Percentiles rank a stretch among this genome's conserved stretches.
Conservation (phyloP, 2,888 invertebrate genomes). For the Microchrysa polita region DNA sequence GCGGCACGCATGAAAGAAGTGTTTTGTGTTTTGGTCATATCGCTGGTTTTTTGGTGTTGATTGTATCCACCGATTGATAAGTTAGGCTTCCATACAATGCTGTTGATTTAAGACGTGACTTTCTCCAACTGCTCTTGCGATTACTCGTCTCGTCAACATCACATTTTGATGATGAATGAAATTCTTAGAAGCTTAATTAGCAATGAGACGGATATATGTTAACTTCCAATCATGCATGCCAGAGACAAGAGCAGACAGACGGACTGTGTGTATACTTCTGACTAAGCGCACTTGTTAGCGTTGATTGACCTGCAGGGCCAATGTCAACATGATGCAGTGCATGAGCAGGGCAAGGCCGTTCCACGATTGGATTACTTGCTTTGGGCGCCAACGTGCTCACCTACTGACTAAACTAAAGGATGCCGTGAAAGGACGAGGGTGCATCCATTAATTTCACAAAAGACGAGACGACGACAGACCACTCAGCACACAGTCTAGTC, state of each 20-base stretch:
- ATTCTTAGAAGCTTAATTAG: slow-evolving; percentile 22
- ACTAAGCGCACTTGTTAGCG: neutral
- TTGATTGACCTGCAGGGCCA: slow-evolving; percentile 25
- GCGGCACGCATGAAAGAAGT: slow-evolving; percentile 3
- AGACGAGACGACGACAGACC: too few species aligned
- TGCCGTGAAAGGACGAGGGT: neutral
- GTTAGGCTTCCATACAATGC: neutral
- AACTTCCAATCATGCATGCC: too few species aligned
- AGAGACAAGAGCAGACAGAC: neutral
- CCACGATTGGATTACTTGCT: neutral
- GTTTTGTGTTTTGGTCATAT: neutral
- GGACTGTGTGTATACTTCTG: neutral
- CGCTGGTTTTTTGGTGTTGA: neutral
- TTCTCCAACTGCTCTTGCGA: neutral
- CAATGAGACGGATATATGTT: neutral
- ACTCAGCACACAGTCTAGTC: too few species aligned
- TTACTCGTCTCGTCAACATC: neutral
- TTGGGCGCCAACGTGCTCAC: slow-evolving; percentile 10
- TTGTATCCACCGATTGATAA: neutral
- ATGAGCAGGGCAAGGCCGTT: neutral
- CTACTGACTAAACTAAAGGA: neutral
- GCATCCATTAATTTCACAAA: too few species aligned
- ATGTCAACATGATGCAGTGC: slow-evolving; percentile 16
- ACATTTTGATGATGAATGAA: neutral
- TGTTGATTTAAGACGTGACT: neutral